These are phyloP conservation scores for Parnassius smintheus DNA, from an alignment of 2,888 invertebrate genomes.

Conservation along the genomic window DNA sequence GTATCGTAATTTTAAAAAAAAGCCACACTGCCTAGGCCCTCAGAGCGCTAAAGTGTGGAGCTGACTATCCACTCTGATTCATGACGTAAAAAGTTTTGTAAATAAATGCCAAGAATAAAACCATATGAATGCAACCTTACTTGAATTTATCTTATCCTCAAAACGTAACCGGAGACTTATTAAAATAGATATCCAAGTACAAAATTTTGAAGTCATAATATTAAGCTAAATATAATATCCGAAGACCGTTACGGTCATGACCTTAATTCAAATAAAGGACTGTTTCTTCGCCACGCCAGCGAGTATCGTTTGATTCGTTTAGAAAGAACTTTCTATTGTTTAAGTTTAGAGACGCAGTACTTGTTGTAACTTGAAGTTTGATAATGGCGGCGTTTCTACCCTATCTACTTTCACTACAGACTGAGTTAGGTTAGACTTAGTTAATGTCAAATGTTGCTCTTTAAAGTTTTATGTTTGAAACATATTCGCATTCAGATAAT, in stretches of 20 bases:
- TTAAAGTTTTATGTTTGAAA: slow-evolving; percentile 4
- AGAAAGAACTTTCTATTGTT: slow-evolving; percentile 13
- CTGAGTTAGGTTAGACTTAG: slow-evolving; percentile 4
- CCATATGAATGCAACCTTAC: too few species aligned
- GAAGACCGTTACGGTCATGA: background rate
- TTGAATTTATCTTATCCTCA: background rate
- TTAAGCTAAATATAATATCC: too few species aligned
- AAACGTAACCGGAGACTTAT: background rate
- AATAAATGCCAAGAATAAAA: too few species aligned
- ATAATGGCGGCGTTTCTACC: slow-evolving; percentile 8
- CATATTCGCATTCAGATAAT: background rate
- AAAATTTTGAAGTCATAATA: background rate
- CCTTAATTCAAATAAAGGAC: background rate
- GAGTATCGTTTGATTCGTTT: slow-evolving; percentile 10
- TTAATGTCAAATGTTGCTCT: slow-evolving; percentile 4
- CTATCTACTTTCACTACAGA: slow-evolving; percentile 15
- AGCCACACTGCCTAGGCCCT: too few species aligned
- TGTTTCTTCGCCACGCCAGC: background rate
- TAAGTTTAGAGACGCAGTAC: slow-evolving; percentile 5
- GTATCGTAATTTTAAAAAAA: too few species aligned
- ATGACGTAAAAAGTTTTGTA: too few species aligned
- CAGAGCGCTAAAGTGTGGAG: too few species aligned
- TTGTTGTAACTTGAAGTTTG: slow-evolving; percentile 8
- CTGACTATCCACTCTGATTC: too few species aligned
- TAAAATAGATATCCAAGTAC: background rate